Percentiles rank a stretch among this genome's conserved stretches.
phyloP scores from a whole-genome alignment of 2,113 vertebrate genomes.

The Charina bottae region DNA sequence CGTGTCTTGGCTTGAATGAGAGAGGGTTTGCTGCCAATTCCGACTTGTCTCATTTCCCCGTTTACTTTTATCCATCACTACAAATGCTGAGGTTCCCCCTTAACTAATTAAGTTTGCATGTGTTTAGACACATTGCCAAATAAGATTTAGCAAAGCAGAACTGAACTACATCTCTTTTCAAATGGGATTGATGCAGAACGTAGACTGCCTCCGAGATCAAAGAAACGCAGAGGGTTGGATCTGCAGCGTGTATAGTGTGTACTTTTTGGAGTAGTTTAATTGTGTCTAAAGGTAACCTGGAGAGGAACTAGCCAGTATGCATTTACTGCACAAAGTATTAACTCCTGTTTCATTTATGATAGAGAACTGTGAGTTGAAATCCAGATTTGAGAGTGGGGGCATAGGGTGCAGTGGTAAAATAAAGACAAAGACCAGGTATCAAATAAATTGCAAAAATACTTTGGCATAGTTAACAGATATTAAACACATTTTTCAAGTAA shows the following conservation, averaged over 20 bases:
- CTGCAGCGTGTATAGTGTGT: slow-evolving; percentile 18
- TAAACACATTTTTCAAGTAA: slow-evolving; percentile 32
- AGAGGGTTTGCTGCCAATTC: slow-evolving; percentile 76
- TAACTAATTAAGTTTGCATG: slow-evolving; percentile 83
- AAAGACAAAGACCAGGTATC: neutral
- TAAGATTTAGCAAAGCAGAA: slow-evolving; percentile 84
- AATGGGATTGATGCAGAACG: slow-evolving; percentile 59
- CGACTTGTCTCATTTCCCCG: slow-evolving; percentile 78
- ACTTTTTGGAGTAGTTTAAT: neutral
- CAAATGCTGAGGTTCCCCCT: slow-evolving; percentile 74
- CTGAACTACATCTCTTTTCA: slow-evolving; percentile 79
- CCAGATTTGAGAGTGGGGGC: neutral
- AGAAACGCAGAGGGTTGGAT: neutral
- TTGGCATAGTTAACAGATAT: neutral
- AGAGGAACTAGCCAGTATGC: neutral
- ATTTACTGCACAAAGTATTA: neutral
- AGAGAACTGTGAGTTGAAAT: neutral
- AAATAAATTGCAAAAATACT: neutral
- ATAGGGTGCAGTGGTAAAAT: neutral
- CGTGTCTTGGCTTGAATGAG: slow-evolving; percentile 53
- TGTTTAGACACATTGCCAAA: slow-evolving; percentile 84
- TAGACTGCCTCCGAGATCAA: slow-evolving; percentile 31
- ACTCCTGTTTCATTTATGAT: fast-evolving
- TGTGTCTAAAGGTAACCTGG: fast-evolving
- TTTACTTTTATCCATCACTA: slow-evolving; percentile 79